Base-by-base conservation (phyloP, 2,888 invertebrate species). In the Meiosimyza platycephala region DNA sequence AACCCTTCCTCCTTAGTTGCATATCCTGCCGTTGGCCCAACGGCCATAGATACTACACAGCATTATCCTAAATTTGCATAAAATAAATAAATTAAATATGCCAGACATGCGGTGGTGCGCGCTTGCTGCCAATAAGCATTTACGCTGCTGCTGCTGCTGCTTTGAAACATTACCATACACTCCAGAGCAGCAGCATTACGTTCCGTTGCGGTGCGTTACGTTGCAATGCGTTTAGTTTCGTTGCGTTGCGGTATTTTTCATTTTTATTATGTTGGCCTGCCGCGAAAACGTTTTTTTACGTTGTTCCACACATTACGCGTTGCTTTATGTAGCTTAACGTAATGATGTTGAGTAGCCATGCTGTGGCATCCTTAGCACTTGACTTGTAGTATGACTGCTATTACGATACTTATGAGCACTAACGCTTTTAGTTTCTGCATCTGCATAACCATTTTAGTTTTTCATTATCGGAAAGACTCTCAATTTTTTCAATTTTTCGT, bases 11-110 rank as follows among this genome's bases (percentile, higher is more conserved):
- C 22, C 1, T 1, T 57, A 22, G 40, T 40, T 13, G 55, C 55
- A 18, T 15, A 11, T 54, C 28, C 7, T 51, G 65, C 11, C 11
- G 15, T 1, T 28, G 16, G 40, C 60, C 47, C 22, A 16, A 15
- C 18, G 52, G 70, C 70, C 62, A 50, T 54, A 62, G 63, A 70
- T 62, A 63, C 62, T 9, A 40, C 40, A 40, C 40, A 40, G 40
- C 9, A 70, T 68, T 68, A 68, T 68, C 68, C 70, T 63, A 74
- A 83, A 84, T 84, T 84, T 84, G 82, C 84, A 84, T 84, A 84
- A 84, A 84, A 84, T 84, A 84, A 83, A 84, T 84, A 84, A 84
- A 84, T 84, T 84, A 84, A 83, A 79, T 80, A 82, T 80, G 81
- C 81, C 83, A 80, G 83, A 81, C 82, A 82, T 82, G 82, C 84